Base-by-base conservation (phyloP, 1,140 invertebrate species). In the Trichoplusia ni region DNA sequence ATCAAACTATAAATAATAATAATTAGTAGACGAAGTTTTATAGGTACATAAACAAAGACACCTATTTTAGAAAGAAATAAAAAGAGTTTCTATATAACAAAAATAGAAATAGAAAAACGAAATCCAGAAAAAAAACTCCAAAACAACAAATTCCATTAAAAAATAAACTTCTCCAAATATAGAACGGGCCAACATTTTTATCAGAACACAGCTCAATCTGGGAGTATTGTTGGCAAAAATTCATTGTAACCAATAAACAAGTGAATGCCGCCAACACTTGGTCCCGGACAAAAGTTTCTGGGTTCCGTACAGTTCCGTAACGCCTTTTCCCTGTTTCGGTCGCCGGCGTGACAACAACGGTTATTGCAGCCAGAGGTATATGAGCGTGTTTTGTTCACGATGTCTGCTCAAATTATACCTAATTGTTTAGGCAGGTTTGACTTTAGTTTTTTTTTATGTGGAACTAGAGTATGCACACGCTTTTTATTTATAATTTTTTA, bases 291-390 rank as follows among this genome's bases (percentile, higher is more conserved):
- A 19, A 58, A 58, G 19, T 58, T 58, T 42, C 4, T 8, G 38
- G 37, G 19, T 47, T 47, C 23, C 23, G 18, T 2, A 42, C 23
- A 14, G 44, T 7, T 9, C 27, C 9, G 64, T 27, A 49, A 42
- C 58, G 64, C 56, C 56, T 38, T 67, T 67, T 67, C 29, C 13
- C 25, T 49, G 46, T 49, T 49, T 49, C 13, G 46, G 46, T 49
- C 46, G 25, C 7, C 46, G 8, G 25, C 14, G 46, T 31, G 14
- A 18, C 25, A 31, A n/a, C 14, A 25, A 16, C 46, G 16, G 46
- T 49, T 49, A 49, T 49, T 49, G 44, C 46, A 49, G 21, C 14
- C 40, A 23, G 13, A 23, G 25, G n/a, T 29, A 31, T 49, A 25
- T 16, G 40, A 5, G 6, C 40, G 25, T 29, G 27, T 49, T 49